These are phyloP conservation scores for Microcebus lehilahytsara DNA, from an alignment of 2,113 vertebrate genomes.

Conservation along the genomic window DNA sequence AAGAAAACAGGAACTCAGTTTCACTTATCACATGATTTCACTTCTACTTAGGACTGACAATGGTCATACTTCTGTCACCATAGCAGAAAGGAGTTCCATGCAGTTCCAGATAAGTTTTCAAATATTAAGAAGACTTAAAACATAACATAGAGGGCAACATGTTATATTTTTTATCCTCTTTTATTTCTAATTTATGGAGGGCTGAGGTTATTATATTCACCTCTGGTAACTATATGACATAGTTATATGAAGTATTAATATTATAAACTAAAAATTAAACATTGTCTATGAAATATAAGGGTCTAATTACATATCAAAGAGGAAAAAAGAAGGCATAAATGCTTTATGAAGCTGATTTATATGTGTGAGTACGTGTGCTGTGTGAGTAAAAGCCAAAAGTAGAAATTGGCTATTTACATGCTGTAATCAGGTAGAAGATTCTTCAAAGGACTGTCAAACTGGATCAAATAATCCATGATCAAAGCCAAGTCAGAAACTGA, in stretches of 20 bases:
- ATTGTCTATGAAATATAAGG: constrained; percentile 50
- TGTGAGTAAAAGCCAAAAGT: constrained; percentile 46
- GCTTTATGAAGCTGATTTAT: background rate
- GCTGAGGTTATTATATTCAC: constrained; percentile 13
- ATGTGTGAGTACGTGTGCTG: background rate
- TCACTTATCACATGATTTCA: background rate
- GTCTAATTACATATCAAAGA: constrained; percentile 54
- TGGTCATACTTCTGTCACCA: background rate
- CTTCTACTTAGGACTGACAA: background rate
- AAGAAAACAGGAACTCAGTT: background rate
- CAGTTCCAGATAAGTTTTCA: background rate
- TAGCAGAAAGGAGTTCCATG: background rate
- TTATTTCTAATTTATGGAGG: constrained; percentile 32
- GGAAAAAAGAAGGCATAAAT: constrained; percentile 21
- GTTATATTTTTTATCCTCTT: background rate
- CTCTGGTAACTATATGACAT: constrained; percentile 4
- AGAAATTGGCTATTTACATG: background rate
- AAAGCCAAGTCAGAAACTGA: background rate
- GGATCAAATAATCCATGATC: constrained; percentile 8
- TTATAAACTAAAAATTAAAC: constrained; percentile 59
- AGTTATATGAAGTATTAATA: background rate
- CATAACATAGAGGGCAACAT: background rate
- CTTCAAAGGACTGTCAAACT: constrained; percentile 57
- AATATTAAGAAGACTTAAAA: background rate
- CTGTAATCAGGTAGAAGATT: constrained; percentile 32